Base-by-base conservation (phyloP, 2,797 vertebrate genomes). In the Poeciliopsis gracilis region DNA sequence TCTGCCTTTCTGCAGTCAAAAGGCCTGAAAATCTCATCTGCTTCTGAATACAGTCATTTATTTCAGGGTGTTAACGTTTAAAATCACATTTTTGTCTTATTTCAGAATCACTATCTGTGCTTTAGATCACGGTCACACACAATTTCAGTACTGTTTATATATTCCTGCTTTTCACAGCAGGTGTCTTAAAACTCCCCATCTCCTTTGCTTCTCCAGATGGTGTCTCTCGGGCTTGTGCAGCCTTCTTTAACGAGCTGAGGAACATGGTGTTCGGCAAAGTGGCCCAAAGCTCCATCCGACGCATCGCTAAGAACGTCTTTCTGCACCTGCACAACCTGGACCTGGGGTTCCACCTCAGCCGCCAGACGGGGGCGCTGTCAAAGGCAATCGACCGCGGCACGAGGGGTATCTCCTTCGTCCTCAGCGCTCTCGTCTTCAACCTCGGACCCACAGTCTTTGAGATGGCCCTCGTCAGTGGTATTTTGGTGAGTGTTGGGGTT, bases 371-470 rank as follows among this genome's bases (percentile, higher is more conserved):
- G 78, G 98, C 97, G 0, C 93, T 99, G 83, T 99, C 98, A 30
- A 99, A 99, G 94, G 97, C 98, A 88, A 99, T 99, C 0, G 98
- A 99, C 94, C 96, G 98, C 16, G 98, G 98, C 69, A 99, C 98
- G 0, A 94, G 98, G 77, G 98, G 98, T 76, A 96, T 96, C 86
- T 96, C 95, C 67, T 99, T 99, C 87, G 96, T 99, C 82, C 96
- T 99, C 71, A 98, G 98, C 8, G 98, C 98, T 1, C 93, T 99
- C 0, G 95, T 99, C 59, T 99, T 99, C 91, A 99, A 99, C 90
- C 95, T 99, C 77, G 97, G 98, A 30, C 98, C 98, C 80, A 99
- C 98, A 0, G 85, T 97, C 81, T 98, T 99, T 41, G 98, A 99
- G 89, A 97, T 99, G 95, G 94, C 89, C 4, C 97, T 99, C 10